Conservation (phyloP, 2,797 vertebrate genomes). For the Anguilla pacifica region DNA sequence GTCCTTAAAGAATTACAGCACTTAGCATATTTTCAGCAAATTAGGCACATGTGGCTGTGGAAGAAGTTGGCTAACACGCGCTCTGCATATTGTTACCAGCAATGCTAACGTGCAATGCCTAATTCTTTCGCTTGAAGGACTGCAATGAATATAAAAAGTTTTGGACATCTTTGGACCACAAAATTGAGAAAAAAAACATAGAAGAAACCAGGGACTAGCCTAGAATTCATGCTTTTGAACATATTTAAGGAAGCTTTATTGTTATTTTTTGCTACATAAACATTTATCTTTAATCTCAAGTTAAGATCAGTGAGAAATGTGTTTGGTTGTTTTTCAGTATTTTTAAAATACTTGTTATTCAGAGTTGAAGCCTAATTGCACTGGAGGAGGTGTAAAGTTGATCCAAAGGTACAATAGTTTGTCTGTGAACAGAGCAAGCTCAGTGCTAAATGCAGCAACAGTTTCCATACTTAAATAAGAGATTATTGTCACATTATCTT, state of each 20-base stretch:
- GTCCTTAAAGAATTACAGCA: constrained; percentile 51
- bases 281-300: neutral
- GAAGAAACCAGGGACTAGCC: neutral
- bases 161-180: neutral
- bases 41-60: constrained; percentile 50
- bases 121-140: neutral
- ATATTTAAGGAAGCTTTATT: neutral
- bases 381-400: neutral
- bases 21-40: constrained; percentile 59
- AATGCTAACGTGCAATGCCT: constrained; percentile 23
- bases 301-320: neutral
- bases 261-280: neutral
- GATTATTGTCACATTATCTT: neutral
- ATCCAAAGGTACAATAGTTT: neutral
- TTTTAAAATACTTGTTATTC: constrained; percentile 1
- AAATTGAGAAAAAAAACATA: neutral
- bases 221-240: neutral
- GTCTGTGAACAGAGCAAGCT: neutral
- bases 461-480: neutral
- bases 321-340: neutral
- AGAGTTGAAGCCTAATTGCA: neutral
- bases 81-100: constrained; percentile 25
- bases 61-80: constrained; percentile 36
- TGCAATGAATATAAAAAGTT: constrained; percentile 12
- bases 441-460: neutral